Conservation (phyloP, 1,140 invertebrate species). For the Micrasema minimum region DNA sequence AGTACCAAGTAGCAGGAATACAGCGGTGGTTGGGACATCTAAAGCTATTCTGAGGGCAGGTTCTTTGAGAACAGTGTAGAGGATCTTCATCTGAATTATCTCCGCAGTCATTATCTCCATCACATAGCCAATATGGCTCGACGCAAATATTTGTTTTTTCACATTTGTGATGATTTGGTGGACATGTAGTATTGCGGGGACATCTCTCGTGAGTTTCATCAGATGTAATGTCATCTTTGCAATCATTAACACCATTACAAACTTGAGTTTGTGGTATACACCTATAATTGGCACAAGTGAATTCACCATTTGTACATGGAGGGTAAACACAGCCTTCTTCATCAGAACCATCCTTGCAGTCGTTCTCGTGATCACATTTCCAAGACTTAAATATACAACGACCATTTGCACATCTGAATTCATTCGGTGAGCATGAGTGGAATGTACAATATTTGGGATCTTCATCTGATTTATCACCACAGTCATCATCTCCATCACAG, state of each 20-base stretch:
- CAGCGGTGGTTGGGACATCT: slow-evolving; percentile 87
- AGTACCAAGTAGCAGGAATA: slow-evolving; percentile 93
- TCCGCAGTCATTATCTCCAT: slow-evolving; percentile 94
- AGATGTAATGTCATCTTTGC: slow-evolving; percentile 91
- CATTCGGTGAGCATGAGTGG: slow-evolving; percentile 91
- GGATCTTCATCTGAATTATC: slow-evolving; percentile 96
- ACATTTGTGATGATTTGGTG: slow-evolving; percentile 88
- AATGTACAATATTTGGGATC: slow-evolving; percentile 91
- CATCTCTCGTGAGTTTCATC: slow-evolving; percentile 91
- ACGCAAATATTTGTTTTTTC: slow-evolving; percentile 95
- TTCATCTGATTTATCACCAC: slow-evolving; percentile 95
- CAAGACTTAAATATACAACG: slow-evolving; percentile 95
- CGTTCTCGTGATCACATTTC: slow-evolving; percentile 95
- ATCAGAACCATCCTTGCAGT: slow-evolving; percentile 93
- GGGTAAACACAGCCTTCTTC: slow-evolving; percentile 93
- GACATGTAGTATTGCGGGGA: slow-evolving; percentile 87
- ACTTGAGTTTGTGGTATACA: slow-evolving; percentile 89
- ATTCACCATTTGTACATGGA: slow-evolving; percentile 90
- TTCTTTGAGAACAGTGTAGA: slow-evolving; percentile 86
- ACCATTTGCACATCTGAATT: slow-evolving; percentile 94
- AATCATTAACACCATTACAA: slow-evolving; percentile 94
- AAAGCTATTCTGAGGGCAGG: slow-evolving; percentile 92
- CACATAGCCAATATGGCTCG: slow-evolving; percentile 94
- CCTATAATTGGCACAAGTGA: slow-evolving; percentile 91
- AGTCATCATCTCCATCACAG: slow-evolving; percentile 96